phyloP scores from a whole-genome alignment of 2,113 vertebrate species.

The Cephalopholis sonnerati region DNA sequence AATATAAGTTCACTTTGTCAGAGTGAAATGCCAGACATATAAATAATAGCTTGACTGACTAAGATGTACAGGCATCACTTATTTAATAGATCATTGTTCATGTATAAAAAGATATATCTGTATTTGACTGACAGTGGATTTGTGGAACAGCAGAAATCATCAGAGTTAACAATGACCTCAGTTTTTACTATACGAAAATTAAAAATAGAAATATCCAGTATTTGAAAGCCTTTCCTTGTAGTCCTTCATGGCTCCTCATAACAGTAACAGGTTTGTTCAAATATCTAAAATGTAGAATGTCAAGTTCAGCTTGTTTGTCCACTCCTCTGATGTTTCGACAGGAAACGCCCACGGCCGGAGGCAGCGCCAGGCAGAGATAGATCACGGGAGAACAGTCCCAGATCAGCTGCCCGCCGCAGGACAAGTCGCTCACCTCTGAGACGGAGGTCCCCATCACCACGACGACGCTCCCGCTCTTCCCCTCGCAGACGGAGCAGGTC shows the following conservation, averaged over 20 bases:
- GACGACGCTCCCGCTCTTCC: constrained; percentile 88
- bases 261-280: neutral
- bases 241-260: neutral
- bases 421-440: constrained; percentile 83
- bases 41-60: neutral
- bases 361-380: constrained; percentile 71
- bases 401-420: constrained; percentile 82
- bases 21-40: neutral
- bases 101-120: too few relatives aligned
- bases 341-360: constrained; percentile 85
- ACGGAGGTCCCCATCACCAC: constrained; percentile 86
- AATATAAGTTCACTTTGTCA: neutral
- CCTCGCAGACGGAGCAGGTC: constrained; percentile 88
- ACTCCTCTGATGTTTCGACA: constrained; percentile 68
- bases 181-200: too few relatives aligned
- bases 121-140: neutral
- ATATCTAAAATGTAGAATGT: neutral
- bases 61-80: neutral
- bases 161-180: neutral
- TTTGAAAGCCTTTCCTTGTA: neutral
- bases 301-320: constrained; percentile 33
- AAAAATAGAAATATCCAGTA: neutral
- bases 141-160: neutral
- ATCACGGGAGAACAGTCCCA: constrained; percentile 86
- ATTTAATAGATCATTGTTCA: too few relatives aligned